Evolutionary conservation across 2,888 invertebrate genomes (phyloP), one percentile per base, ranked within the genome.

Genomic region (Catocala nupta): DNA sequence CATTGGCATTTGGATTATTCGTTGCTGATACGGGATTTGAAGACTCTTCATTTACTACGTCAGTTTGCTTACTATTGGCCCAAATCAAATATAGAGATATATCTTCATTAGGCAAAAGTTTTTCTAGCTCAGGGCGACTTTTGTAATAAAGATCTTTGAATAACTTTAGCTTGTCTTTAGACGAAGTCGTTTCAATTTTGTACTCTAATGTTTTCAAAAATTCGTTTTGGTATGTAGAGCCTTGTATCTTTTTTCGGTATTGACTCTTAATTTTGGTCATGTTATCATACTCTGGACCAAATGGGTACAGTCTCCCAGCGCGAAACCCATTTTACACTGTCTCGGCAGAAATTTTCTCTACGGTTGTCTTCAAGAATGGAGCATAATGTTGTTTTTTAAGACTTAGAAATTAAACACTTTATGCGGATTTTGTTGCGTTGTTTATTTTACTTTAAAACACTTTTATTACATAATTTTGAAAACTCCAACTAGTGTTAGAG

Each of bases 51-150:
- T 51, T 51, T 39, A 33, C 34, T 51, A 51, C 51, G 49, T 43
- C 44, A 44, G 13, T 51, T 45, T 58, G 51, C 45, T 45, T 44
- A 51, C 34, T 52, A 44, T n/a, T 58, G 33, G 58, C 58, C 51
- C 58, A 58, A 51, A 58, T 58, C 33, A 50, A 43, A 42, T 57
- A 58, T 10, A 57, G 51, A 51, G 58, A 58, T 58, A 43, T 33
- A 58, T 58, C 58, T 58, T 58, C 51, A 51, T 58, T 44, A 6
- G 51, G 51, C 34, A 58, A 16, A 44, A 43, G 43, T 36, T 36
- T 36, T 7, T 36, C 36, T 36, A 36, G 36, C 36, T 36, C 36
- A 36, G 36, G 36, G 36, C 36, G 7, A 36, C 36, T 43, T 45
- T 55, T 58, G 43, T 58, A 58, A 44, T 58, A 51, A 43, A 51